Evolutionary conservation across 2,888 invertebrate species (phyloP).

Genomic region (Heliconius hortense): DNA sequence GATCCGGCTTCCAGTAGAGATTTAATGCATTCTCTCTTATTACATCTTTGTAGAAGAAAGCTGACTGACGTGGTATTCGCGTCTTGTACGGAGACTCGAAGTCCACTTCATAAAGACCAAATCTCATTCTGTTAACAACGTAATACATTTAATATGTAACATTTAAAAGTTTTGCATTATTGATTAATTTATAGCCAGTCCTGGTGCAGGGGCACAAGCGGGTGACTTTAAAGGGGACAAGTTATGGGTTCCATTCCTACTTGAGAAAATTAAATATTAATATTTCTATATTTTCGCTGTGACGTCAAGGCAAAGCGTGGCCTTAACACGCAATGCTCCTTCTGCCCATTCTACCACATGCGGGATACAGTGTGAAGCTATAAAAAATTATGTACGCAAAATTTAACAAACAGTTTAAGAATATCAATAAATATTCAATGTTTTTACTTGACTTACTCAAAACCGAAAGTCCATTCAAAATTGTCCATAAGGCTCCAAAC

Average conservation of each 20-base stretch:
- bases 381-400: no score
- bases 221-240: no score
- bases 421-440: background rate
- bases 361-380: no score
- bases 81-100: constrained; percentile 3
- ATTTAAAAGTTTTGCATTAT: background rate
- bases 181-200: no score
- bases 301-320: no score
- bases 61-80: constrained; percentile 15
- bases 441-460: constrained; percentile 2
- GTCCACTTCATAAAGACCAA: constrained; percentile 18
- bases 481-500: constrained; percentile 23
- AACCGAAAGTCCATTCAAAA: constrained; percentile 17
- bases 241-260: no score
- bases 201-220: no score
- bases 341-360: no score
- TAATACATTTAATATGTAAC: background rate
- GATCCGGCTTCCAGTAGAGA: background rate
- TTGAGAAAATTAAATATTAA: no score
- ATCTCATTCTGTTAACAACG: background rate
- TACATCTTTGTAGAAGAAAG: constrained; percentile 13
- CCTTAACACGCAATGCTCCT: no score
- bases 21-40: constrained; percentile 11
- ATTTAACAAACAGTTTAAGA: no score
- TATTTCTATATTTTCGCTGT: no score